phyloP scores from a whole-genome alignment of 2,888 invertebrate genomes.

The Drymonia ruficornis region DNA sequence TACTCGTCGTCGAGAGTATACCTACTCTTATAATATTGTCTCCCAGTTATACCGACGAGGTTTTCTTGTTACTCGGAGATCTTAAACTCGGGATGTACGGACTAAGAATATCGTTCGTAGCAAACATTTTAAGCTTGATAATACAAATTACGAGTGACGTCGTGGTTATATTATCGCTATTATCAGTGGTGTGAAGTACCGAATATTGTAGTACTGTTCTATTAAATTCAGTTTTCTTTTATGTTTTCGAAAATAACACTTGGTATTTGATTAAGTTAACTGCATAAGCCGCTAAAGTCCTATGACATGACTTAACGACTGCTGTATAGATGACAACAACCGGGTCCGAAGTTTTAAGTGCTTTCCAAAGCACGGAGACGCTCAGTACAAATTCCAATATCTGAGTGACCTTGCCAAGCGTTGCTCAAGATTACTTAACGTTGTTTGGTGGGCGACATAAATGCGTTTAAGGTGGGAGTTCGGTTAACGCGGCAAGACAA shows the following conservation, averaged over 20 bases:
- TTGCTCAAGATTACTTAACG: too few species aligned
- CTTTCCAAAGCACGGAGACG: too few species aligned
- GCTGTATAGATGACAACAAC: too few species aligned
- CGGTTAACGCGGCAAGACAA: too few species aligned
- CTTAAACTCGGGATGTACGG: conserved; percentile 57
- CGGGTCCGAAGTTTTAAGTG: too few species aligned
- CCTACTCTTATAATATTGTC: background rate
- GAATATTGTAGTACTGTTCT: conserved; percentile 66
- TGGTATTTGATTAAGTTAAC: conserved; percentile 33
- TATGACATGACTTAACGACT: too few species aligned
- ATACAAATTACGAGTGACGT: conserved; percentile 57
- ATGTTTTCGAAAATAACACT: conserved; percentile 27
- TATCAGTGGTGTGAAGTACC: conserved; percentile 40
- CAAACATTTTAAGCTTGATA: conserved; percentile 57
- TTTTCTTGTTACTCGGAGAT: conserved; percentile 48
- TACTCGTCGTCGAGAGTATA: background rate
- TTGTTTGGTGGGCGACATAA: too few species aligned
- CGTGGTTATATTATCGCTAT: conserved; percentile 52
- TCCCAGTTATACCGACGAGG: background rate
- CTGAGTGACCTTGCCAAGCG: too few species aligned
- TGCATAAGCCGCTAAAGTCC: too few species aligned
- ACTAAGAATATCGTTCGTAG: conserved; percentile 38
- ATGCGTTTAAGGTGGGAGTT: too few species aligned
- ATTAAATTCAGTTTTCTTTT: conserved; percentile 40
- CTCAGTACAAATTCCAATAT: too few species aligned